Evolutionary conservation across 2,113 vertebrate species (phyloP).

Genomic region (Brachypteracias leptosomus): DNA sequence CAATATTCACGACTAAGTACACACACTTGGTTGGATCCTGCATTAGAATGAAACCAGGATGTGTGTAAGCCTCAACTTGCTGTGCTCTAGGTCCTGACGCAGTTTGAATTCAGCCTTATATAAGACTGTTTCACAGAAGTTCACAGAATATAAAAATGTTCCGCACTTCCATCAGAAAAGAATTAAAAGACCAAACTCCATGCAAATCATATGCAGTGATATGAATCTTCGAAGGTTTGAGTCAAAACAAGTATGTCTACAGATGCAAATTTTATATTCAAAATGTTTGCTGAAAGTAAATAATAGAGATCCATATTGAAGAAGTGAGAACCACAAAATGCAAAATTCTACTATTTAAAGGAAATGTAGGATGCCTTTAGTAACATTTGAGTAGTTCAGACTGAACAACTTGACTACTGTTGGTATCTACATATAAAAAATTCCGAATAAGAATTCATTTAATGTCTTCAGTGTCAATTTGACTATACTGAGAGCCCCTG

Average conservation of each 20-base stretch:
- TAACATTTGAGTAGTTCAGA: neutral
- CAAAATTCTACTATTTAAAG: slow-evolving; percentile 12
- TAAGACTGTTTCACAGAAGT: neutral
- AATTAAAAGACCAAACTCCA: neutral
- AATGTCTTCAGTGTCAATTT: neutral
- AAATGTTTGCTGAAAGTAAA: slow-evolving; percentile 28
- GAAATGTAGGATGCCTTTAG: neutral
- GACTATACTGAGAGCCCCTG: neutral
- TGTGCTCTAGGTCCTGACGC: neutral
- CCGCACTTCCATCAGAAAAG: neutral
- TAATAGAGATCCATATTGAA: neutral
- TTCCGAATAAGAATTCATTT: neutral
- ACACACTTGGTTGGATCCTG: neutral
- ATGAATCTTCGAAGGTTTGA: slow-evolving; percentile 7
- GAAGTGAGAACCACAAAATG: slow-evolving; percentile 25
- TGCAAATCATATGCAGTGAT: slow-evolving; percentile 16
- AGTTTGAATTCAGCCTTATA: neutral
- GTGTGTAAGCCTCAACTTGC: neutral
- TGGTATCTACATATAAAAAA: neutral
- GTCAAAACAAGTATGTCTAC: slow-evolving; percentile 25
- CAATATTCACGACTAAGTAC: neutral
- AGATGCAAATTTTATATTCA: slow-evolving; percentile 19
- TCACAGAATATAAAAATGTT: neutral
- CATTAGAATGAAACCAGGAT: neutral
- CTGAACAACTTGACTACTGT: neutral